Conservation (phyloP, 2,797 vertebrate species). For the Adelosebastes latens region DNA sequence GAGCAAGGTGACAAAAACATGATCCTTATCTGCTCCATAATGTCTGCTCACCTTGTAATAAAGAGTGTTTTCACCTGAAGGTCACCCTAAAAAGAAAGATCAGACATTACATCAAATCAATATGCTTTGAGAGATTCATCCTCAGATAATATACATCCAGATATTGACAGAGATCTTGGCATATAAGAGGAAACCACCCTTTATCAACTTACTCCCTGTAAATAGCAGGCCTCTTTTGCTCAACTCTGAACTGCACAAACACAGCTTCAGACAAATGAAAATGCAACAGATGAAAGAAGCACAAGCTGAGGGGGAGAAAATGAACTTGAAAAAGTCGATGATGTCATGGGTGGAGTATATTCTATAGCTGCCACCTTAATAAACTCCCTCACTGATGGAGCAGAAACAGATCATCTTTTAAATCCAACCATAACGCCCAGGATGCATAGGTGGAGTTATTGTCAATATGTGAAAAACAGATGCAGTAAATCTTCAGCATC, state of each 20-base stretch:
- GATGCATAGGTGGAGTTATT: constrained; percentile 21
- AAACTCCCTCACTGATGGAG: constrained; percentile 37
- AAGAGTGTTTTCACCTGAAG: constrained; percentile 11
- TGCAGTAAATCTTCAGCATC: constrained; percentile 63
- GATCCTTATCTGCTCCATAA: background rate
- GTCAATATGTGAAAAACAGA: constrained; percentile 42
- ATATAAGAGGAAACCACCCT: constrained; percentile 1
- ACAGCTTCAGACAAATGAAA: constrained; percentile 20
- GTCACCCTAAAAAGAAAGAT: constrained; percentile 18
- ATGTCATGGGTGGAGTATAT: constrained; percentile 79
- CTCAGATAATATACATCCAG: background rate
- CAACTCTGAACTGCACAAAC: constrained; percentile 15
- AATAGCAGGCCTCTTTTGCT: constrained; percentile 5
- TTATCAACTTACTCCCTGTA: background rate
- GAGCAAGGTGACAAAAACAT: constrained; percentile 1
- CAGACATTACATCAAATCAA: background rate
- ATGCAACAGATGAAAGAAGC: constrained; percentile 77
- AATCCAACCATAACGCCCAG: background rate
- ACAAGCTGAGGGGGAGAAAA: constrained; percentile 23
- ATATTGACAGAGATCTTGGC: background rate
- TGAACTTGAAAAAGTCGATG: constrained; percentile 80
- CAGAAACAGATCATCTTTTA: constrained; percentile 13
- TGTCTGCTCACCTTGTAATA: background rate
- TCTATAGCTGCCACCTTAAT: constrained; percentile 29
- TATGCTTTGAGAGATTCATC: background rate